Base-by-base conservation (phyloP, 2,797 vertebrate species). In the Menidia menidia region DNA sequence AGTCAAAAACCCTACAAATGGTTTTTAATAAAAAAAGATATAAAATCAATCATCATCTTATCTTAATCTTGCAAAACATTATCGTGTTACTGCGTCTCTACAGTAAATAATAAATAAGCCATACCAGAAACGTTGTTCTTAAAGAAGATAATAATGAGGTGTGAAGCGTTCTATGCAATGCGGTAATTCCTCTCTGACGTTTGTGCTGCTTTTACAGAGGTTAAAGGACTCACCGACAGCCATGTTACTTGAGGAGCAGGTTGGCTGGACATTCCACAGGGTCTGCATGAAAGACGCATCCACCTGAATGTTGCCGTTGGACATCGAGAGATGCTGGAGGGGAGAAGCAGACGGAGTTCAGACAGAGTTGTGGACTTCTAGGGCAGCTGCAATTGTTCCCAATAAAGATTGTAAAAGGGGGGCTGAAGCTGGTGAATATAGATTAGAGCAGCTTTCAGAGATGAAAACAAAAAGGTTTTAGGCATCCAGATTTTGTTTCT, bases 251-350 rank as follows among this genome's bases (percentile, higher is more conserved):
- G 97, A 95, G 18, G 98, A 99, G 86, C 96, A 97, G 0, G 97
- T 98, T 6, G 97, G 97, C 87, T 99, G 97, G 61, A 99, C 96
- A 25, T 99, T 99, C 98, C 98, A 99, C 66, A 99, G 92, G 0
- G 98, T 99, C 82, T 99, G 98, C 96, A 99, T 98, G 84, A 99
- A 99, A 77, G 98, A 99, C 59, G 98, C 98, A 63, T 99, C 98
- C 87, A 98, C 98, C 65, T 97, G 95, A 87, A 95, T 95, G 87
- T 88, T 96, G 78, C 95, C 95, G 78, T 96, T 97, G 80, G 96
- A 95, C 59, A 96, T 90, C 0, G 98, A 99, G 47, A 99, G 95
- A 88, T 99, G 98, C 98, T 99, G 93, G 62, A 92, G 79, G 18
- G 79, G 13, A 87, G 11, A 54, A 57, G 31, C 4, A 13, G 35